Evolutionary conservation across 2,888 invertebrate genomes (phyloP), one percentile per base, ranked within the genome.

Genomic region (Philhelius pedissequus): DNA sequence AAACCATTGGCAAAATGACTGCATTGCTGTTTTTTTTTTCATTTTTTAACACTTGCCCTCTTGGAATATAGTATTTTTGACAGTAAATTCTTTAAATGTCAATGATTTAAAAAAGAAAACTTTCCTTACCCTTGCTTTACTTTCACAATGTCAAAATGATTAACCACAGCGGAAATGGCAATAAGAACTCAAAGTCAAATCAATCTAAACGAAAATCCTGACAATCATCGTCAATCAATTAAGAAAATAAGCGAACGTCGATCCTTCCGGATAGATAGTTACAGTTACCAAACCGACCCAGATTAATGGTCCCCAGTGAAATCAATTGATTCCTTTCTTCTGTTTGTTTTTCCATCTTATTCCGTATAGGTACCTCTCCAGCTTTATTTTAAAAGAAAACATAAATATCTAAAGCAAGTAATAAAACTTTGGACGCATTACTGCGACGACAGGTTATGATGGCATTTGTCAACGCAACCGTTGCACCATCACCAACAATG

Each of bases 371-470:
- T 8, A 20, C 58, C 35, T 40, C 18, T 32, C 25, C 38, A 11
- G 15, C 43, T 25, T 15, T n/a, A n/a, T n/a, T n/a, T 9, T n/a
- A 38, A 25, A 6, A 40, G 15, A 25, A 60, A 38, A 40, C 22
- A 25, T 9, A 15, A 15, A 38, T 15, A 40, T n/a, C 52, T 8
- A 64, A 43, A 71, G 45, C 56, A 58, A 56, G 40, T 35, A 66
- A 76, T 40, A 75, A 76, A 54, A 66, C 50, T 66, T 66, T 54
- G 20, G 50, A 82, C 82, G 77, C 38, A 82, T 82, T 84, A 35
- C 56, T 66, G 3, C 7, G 84, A 66, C 76, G 84, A 84, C 84
- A 84, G 84, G 80, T 84, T 80, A 84, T 84, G 84, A 84, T 76
- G 80, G 75, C 75, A 84, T 84, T 84, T 84, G 76, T 84, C 84